These are phyloP conservation scores for Serrognathus titanus DNA, from an alignment of 2,888 invertebrate genomes.

Conservation along the genomic window DNA sequence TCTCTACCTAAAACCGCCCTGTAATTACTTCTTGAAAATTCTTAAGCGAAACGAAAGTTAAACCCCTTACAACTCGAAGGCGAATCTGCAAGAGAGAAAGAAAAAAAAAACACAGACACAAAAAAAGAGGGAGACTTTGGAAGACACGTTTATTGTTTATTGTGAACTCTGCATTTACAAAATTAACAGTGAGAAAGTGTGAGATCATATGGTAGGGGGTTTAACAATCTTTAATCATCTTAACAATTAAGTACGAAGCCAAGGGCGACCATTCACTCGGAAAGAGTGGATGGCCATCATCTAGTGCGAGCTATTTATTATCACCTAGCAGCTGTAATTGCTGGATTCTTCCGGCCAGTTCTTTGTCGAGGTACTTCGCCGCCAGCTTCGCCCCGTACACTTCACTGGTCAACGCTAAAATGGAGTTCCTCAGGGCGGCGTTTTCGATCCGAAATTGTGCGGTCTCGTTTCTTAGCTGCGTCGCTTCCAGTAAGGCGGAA, in stretches of 20 bases:
- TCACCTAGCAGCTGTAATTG: slow-evolving; percentile 75
- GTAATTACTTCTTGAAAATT: background rate
- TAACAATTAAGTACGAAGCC: background rate
- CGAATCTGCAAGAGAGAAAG: background rate
- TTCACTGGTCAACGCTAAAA: slow-evolving; percentile 74
- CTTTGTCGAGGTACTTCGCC: slow-evolving; percentile 83
- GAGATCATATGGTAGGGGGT: background rate
- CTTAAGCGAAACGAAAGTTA: background rate
- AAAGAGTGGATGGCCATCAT: no score
- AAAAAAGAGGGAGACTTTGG: background rate
- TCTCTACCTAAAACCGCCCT: slow-evolving; percentile 54
- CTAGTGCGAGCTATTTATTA: slow-evolving; percentile 7
- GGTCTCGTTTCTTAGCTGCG: slow-evolving; percentile 54
- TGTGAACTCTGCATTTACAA: no score
- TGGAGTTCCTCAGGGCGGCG: slow-evolving; percentile 64
- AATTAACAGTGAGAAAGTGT: background rate
- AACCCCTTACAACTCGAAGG: background rate
- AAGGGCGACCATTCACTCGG: background rate
- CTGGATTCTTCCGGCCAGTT: slow-evolving; percentile 77
- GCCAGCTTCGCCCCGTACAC: slow-evolving; percentile 81
- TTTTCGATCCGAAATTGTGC: slow-evolving; percentile 66
- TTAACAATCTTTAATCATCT: background rate
- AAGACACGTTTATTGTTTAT: no score
- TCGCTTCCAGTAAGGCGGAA: slow-evolving; percentile 44
- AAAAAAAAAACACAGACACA: background rate